Conservation (phyloP, 2,113 vertebrate species). For the Grammomys dolichurus region DNA sequence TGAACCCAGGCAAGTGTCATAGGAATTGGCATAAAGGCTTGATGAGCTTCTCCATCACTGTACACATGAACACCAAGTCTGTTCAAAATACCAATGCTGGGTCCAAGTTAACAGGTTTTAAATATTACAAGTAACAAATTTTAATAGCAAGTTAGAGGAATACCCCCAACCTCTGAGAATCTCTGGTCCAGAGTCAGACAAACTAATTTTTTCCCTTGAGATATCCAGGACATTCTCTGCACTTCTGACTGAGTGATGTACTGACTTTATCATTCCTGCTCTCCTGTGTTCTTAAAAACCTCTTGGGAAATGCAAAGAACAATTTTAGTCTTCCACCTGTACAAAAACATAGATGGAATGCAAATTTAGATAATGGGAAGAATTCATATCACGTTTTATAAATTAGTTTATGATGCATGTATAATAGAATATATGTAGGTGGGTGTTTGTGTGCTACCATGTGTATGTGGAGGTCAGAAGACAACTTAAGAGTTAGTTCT, state of each 20-base stretch:
- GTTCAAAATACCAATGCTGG: neutral
- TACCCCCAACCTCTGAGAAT: neutral
- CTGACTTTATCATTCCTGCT: neutral
- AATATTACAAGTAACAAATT: neutral
- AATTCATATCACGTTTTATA: neutral
- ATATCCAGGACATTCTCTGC: conserved; percentile 30
- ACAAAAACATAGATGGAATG: neutral
- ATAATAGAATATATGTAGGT: neutral
- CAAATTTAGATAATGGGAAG: neutral
- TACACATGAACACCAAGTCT: neutral
- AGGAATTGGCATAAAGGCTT: neutral
- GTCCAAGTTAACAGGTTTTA: neutral
- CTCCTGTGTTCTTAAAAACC: neutral
- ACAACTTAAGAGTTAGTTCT: neutral
- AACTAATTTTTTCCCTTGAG: neutral
- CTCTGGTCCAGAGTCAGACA: neutral
- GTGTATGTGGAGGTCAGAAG: neutral
- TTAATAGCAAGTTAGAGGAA: conserved; percentile 20
- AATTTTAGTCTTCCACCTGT: neutral
- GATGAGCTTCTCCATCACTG: neutral
- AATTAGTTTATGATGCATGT: neutral
- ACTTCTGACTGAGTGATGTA: neutral
- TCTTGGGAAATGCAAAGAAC: conserved; percentile 38
- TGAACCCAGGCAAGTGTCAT: conserved; percentile 22
- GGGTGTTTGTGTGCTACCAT: no score